Evolutionary conservation across 2,888 invertebrate species (phyloP).

Genomic region (Philopedon plagiatum): DNA sequence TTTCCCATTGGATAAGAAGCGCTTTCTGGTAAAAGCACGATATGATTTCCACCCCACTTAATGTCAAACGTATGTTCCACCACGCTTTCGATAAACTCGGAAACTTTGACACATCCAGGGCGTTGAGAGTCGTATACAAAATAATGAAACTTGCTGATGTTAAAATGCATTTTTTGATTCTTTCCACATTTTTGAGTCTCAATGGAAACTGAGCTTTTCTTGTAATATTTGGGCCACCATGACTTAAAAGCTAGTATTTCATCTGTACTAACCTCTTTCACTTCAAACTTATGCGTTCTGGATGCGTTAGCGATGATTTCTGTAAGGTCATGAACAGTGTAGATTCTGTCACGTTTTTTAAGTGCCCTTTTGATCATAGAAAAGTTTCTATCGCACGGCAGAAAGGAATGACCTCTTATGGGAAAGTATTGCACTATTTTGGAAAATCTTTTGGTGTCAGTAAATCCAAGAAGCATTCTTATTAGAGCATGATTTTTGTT

Average conservation of each 20-base stretch:
- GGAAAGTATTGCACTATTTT: slow-evolving; percentile 7
- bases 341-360: not conserved
- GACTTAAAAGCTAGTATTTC: too few relatives aligned
- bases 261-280: too few relatives aligned
- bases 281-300: not conserved
- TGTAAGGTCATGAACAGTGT: too few relatives aligned
- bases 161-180: not conserved
- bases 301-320: too few relatives aligned
- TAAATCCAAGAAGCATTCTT: not conserved
- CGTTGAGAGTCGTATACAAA: not conserved
- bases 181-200: not conserved
- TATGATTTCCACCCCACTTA: not conserved
- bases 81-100: slow-evolving; percentile 1
- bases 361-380: not conserved
- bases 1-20: slow-evolving; percentile 3
- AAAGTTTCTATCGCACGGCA: slow-evolving; percentile 5
- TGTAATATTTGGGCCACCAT: not conserved
- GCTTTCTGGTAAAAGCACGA: not conserved
- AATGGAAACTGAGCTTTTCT: not conserved
- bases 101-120: not conserved
- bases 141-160: too few relatives aligned
- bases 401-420: slow-evolving; percentile 13
- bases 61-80: not conserved
- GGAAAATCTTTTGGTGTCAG: not conserved
- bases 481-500: not conserved